Evolutionary conservation across 2,797 vertebrate species (phyloP), one percentile per base, ranked within the genome.

Genomic region (Cygnus olor): DNA sequence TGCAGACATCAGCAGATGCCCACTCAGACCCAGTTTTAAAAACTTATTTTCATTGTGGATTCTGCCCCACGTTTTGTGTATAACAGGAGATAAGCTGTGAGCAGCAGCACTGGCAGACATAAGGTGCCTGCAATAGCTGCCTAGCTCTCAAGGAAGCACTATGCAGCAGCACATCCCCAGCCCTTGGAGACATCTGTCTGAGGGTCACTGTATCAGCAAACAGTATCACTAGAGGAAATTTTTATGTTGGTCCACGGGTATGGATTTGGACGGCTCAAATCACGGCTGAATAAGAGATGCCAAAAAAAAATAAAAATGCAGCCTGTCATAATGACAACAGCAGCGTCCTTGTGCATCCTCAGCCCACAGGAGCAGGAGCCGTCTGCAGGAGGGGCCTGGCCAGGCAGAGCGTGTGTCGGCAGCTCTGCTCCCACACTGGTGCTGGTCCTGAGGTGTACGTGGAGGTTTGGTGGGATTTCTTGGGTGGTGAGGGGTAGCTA

Each of bases 341-440:
- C 58, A 63, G 38, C 58, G 42, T 74, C 36, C 32, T 77, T 9
- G 1, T 60, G 34, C 2, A 1, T 65, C 56, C 49, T 63, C 24
- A 36, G 38, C 36, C 20, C 0, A 1, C 63, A 53, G 76, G 27
- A 80, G 72, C 63, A 60, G 30, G 28, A 30, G 63, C 21, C 7
- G 6, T 3, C 42, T 19, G 14, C 8, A 5, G 24, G 49, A 51
- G 49, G 49, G 24, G 49, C 7, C 49, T 49, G 49, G 10, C 0
- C 6, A 56, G n/a, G 40, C 13, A 51, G 30, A 45, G 22, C 24
- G 69, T 71, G 25, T 3, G 0, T 17, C 0, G 0, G 30, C 60
- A 53, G 34, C 30, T 21, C 64, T 87, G 63, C 25, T 85, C 58
- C 34, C 32, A 78, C 11, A 65, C 28, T 11, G 30, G 30, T 80